Evolutionary conservation across 2,888 invertebrate species (phyloP).

Genomic region (Nasonia oneida): DNA sequence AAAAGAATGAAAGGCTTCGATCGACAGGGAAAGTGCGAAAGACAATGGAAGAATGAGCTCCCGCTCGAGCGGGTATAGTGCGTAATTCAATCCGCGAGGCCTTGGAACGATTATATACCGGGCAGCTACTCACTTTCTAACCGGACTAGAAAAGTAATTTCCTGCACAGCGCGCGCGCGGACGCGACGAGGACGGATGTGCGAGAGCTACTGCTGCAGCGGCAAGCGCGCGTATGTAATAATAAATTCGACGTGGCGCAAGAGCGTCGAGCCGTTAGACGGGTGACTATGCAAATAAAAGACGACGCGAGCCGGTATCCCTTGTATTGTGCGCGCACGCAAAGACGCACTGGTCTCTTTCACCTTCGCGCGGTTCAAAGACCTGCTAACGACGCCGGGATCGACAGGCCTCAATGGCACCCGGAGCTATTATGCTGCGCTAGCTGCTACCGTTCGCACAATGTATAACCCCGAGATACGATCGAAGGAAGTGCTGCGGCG

Average conservation of each 20-base stretch:
- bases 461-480: neutral
- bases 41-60: constrained; percentile 52
- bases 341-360: constrained; percentile 33
- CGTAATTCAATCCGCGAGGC: constrained; percentile 17
- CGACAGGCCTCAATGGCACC: neutral
- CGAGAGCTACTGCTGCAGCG: neutral
- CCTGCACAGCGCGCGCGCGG: constrained; percentile 37
- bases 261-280: constrained; percentile 48
- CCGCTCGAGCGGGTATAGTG: neutral
- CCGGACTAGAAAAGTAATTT: constrained; percentile 57
- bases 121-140: constrained; percentile 17
- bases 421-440: constrained; percentile 8
- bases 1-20: constrained; percentile 48
- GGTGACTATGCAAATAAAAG: constrained; percentile 60
- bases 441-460: neutral
- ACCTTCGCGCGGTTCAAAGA: constrained; percentile 37
- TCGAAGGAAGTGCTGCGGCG: neutral
- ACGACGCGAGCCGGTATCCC: constrained; percentile 6
- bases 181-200: constrained; percentile 12
- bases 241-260: constrained; percentile 18
- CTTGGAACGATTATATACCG: constrained; percentile 68
- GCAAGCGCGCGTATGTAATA: neutral
- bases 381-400: constrained; percentile 37
- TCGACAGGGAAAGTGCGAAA: constrained; percentile 62
- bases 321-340: neutral